These are phyloP conservation scores for Callopanchax toddi DNA, from an alignment of 2,113 vertebrate genomes.

Conservation along the genomic window DNA sequence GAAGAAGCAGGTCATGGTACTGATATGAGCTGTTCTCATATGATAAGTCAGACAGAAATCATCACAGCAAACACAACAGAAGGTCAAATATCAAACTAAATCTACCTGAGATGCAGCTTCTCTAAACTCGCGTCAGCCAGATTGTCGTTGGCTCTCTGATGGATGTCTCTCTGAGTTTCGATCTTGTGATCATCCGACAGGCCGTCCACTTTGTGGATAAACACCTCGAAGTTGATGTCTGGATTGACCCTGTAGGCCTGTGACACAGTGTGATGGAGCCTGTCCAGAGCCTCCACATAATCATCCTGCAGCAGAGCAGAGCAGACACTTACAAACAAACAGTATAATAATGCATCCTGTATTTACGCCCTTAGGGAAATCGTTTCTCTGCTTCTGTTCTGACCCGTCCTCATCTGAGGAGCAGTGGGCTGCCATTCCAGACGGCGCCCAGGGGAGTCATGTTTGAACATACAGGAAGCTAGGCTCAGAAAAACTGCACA, in stretches of 20 bases:
- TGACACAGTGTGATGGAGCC: constrained; percentile 97
- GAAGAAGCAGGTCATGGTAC: neutral
- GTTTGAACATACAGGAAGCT: too few species aligned
- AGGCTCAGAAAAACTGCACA: too few species aligned
- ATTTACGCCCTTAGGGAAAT: too few species aligned
- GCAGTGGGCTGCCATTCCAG: too few species aligned
- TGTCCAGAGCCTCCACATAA: constrained; percentile 95
- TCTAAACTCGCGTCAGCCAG: constrained; percentile 96
- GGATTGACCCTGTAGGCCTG: constrained; percentile 98
- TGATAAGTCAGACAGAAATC: neutral
- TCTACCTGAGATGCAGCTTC: constrained; percentile 95
- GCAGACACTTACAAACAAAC: neutral
- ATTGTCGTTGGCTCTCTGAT: constrained; percentile 98
- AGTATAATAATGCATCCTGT: constrained; percentile 11
- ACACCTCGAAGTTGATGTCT: constrained; percentile 99
- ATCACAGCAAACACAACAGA: neutral
- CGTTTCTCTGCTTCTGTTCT: too few species aligned
- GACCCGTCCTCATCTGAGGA: too few species aligned
- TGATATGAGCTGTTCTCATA: neutral
- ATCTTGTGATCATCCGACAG: constrained; percentile 99
- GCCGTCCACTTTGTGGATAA: constrained; percentile 99
- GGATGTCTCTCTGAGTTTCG: constrained; percentile 98
- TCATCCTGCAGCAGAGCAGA: constrained; percentile 86
- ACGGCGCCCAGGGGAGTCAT: too few species aligned
- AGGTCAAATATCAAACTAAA: neutral